Evolutionary conservation across 2,113 vertebrate species (phyloP).

Genomic region (Python bivittatus): DNA sequence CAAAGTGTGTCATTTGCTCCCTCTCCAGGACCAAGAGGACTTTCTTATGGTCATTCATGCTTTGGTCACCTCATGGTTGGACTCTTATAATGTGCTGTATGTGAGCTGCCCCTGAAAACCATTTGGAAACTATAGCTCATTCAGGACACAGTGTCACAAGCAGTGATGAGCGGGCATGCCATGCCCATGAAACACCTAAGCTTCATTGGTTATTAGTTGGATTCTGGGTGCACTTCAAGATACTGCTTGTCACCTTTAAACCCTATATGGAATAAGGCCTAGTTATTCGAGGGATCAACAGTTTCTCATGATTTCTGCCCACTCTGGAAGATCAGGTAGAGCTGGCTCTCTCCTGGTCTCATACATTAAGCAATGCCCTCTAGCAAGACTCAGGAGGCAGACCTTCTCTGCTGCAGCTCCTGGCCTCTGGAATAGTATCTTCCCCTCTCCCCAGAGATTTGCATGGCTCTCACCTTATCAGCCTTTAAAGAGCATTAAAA

Average conservation of each 20-base stretch:
- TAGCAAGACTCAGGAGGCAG: background rate
- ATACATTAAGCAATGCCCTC: background rate
- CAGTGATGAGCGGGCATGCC: background rate
- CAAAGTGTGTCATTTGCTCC: background rate
- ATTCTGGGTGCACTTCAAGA: background rate
- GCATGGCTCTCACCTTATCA: background rate
- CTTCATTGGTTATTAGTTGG: background rate
- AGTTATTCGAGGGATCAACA: background rate
- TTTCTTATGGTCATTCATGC: background rate
- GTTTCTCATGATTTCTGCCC: background rate
- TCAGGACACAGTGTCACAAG: background rate
- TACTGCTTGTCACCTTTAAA: background rate
- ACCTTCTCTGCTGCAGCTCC: background rate
- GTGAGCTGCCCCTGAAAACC: background rate
- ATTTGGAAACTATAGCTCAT: background rate
- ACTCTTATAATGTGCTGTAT: background rate
- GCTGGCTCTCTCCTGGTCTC: background rate
- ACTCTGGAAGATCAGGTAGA: background rate
- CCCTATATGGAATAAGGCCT: background rate
- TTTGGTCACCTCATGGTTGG: too few relatives aligned
- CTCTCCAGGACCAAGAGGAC: background rate
- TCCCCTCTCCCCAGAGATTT: background rate
- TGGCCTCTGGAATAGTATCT: background rate
- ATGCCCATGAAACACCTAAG: background rate
- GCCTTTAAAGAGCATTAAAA: background rate